phyloP scores from a whole-genome alignment of 2,113 vertebrate genomes.

The Psophia crepitans region DNA sequence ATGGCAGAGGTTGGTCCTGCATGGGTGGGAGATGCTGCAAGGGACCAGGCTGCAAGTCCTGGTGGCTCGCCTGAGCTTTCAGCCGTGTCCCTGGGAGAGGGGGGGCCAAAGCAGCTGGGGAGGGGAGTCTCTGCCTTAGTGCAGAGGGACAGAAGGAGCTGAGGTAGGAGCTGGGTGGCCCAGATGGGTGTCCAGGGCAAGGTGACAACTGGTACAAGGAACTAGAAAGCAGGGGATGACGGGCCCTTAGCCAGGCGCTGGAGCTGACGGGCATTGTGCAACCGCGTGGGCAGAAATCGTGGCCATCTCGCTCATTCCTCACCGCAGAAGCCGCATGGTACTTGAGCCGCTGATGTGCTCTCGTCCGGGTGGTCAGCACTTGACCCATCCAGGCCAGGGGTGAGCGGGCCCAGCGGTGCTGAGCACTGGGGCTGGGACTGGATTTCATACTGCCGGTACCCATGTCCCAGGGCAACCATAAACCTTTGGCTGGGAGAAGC shows the following conservation, averaged over 20 bases:
- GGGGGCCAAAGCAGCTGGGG: neutral
- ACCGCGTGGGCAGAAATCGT: accelerated
- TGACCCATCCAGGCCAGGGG: neutral
- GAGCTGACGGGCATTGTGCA: neutral
- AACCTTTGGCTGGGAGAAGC: neutral
- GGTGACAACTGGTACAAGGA: neutral
- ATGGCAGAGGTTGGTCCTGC: neutral
- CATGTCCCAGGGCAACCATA: neutral
- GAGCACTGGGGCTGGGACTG: neutral
- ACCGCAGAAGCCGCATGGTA: accelerated
- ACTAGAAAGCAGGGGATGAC: neutral
- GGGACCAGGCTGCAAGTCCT: neutral
- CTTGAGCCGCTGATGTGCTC: accelerated
- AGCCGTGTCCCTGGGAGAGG: neutral
- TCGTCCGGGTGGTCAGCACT: accelerated
- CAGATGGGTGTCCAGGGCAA: accelerated
- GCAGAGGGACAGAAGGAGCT: neutral
- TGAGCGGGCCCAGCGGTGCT: neutral
- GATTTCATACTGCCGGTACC: neutral
- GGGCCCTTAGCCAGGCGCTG: accelerated
- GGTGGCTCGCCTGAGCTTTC: neutral
- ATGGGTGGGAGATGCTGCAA: neutral
- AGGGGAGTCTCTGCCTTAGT: neutral
- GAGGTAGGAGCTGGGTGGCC: neutral
- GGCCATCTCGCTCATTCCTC: neutral